A percentile compares a stretch with the other conserved stretches of the same genome.
Conservation (phyloP, 1,140 invertebrate species). For the Laupala kohalensis region DNA sequence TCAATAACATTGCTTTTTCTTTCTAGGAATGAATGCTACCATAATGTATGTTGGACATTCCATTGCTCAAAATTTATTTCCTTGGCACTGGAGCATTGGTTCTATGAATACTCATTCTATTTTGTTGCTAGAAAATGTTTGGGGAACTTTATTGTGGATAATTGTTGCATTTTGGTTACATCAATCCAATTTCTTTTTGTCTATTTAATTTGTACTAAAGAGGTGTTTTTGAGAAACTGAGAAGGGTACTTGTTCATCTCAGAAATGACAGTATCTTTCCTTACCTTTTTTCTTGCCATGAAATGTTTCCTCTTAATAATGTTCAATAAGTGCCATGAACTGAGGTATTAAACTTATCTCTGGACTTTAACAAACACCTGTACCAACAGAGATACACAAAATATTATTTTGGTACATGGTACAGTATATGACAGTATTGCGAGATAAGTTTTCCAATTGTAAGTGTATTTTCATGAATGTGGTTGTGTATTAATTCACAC, state of each 20-base stretch:
- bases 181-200: slow-evolving; percentile 51
- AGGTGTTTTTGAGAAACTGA: neutral
- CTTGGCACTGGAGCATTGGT: slow-evolving; percentile 58
- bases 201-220: neutral
- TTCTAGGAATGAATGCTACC: slow-evolving; percentile 82
- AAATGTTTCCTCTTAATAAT: too few species aligned
- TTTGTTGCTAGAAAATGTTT: slow-evolving; percentile 59
- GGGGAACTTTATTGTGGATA: slow-evolving; percentile 71
- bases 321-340: too few species aligned
- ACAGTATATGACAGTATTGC: too few species aligned
- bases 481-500: too few species aligned
- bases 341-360: too few species aligned
- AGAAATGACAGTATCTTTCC: too few species aligned
- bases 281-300: too few species aligned
- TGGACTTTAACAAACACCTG: too few species aligned
- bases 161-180: slow-evolving; percentile 56
- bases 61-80: slow-evolving; percentile 65
- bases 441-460: too few species aligned
- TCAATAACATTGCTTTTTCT: neutral
- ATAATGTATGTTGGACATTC: slow-evolving; percentile 74
- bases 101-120: slow-evolving; percentile 60
- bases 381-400: too few species aligned
- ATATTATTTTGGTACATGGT: too few species aligned
- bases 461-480: too few species aligned
- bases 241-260: neutral